A percentile compares a stretch with the other conserved stretches of the same genome.
Evolutionary conservation across 1,140 invertebrate species (phyloP).

Genomic region (Leguminivora glycinivorella): DNA sequence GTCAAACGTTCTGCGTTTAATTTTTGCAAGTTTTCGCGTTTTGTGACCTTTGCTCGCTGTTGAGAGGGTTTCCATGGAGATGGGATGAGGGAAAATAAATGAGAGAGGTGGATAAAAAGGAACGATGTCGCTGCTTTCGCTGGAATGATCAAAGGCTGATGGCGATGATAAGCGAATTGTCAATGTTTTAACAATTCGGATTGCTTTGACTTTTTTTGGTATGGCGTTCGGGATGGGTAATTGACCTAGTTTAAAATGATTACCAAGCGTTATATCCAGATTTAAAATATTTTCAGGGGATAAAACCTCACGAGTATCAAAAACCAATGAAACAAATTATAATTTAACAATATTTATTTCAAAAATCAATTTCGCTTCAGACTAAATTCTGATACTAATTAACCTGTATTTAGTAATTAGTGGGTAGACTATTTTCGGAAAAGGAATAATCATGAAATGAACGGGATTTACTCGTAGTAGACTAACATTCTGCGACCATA

Average conservation of each 20-base stretch:
- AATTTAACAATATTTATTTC: no score
- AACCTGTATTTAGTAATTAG: no score
- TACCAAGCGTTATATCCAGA: neutral
- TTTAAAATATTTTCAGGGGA: no score
- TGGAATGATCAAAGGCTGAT: slow-evolving; percentile 6
- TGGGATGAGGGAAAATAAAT: slow-evolving; percentile 9
- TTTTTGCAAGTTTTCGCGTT: slow-evolving; percentile 25
- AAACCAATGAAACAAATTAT: no score
- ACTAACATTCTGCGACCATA: no score
- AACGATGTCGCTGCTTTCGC: neutral
- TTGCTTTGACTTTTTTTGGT: neutral
- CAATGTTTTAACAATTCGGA: neutral
- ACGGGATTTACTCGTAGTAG: no score
- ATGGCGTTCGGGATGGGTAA: neutral
- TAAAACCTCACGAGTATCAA: no score
- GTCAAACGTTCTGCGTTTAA: slow-evolving; percentile 23
- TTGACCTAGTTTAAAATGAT: neutral
- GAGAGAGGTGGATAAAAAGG: slow-evolving; percentile 5
- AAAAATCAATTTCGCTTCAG: no score
- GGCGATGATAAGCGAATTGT: neutral
- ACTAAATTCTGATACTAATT: no score
- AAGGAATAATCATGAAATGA: no score
- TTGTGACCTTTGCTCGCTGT: slow-evolving; percentile 7
- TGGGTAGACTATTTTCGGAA: no score
- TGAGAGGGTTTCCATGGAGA: neutral